Evolutionary conservation across 2,113 vertebrate species (phyloP), one percentile per base, ranked within the genome.

Genomic region (Pterocles burchelli): DNA sequence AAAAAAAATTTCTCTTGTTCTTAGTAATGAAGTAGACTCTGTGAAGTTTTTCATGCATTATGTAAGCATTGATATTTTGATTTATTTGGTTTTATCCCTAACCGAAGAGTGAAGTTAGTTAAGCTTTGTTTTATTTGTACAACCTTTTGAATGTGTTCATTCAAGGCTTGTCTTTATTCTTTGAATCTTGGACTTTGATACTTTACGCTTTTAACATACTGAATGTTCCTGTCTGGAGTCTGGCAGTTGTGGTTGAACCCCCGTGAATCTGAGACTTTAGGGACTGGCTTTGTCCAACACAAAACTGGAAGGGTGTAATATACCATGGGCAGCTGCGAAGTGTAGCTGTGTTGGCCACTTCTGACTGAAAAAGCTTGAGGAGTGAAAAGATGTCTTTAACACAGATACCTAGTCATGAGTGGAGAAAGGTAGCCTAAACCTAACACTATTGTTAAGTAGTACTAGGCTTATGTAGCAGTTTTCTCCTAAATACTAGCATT

Each of bases 191-290:
- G 43, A 21, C 29, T 77, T 85, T 17, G 24, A 26, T 11, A 26
- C 10, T 43, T 43, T 54, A 25, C 4, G 25, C 2, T 87, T 65
- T 12, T 33, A 57, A 13, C 8, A 34, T 9, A 29, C 12, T 48
- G 3, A 72, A 4, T 65, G 6, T 18, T 80, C 10, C 20, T 55
- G 29, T 55, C 19, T 77, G 59, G 45, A 66, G 24, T 38, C 15
- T n/a, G 52, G 33, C 17, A 46, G 33, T 24, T 72, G 38, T 41
- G 25, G 7, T 13, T 59, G 48, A 43, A 33, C 11, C 9, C 31
- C 8, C 0, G 0, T 55, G 41, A 72, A 6, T 43, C 41, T 67
- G 20, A 36, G 26, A 57, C 28, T 43, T 3, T 10, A 55, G 28
- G 19, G 7, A 24, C 21, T 26, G 21, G 14, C 41, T 45, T 52